Evolutionary conservation across 1,140 invertebrate genomes (phyloP).

Genomic region (Gyrodactylus bullatarudis): DNA sequence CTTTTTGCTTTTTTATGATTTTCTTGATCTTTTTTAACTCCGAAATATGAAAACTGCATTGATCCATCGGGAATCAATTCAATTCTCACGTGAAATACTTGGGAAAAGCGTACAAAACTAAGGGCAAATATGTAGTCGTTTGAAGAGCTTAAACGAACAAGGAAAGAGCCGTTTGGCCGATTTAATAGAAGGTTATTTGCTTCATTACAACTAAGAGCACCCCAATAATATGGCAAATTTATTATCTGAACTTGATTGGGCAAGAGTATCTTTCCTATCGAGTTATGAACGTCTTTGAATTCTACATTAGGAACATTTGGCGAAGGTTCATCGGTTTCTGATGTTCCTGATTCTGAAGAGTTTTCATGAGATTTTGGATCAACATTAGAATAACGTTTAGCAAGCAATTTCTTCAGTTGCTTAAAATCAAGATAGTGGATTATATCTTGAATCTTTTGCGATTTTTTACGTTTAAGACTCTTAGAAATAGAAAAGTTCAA

Average conservation of each 20-base stretch:
- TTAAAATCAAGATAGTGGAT: too few species aligned
- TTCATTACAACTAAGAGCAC: background rate
- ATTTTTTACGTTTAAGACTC: too few species aligned
- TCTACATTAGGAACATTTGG: too few species aligned
- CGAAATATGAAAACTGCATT: too few species aligned
- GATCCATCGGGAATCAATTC: background rate
- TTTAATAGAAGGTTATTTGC: background rate
- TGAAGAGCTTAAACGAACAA: background rate
- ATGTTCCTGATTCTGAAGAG: too few species aligned
- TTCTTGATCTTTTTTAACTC: background rate
- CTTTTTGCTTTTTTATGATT: background rate
- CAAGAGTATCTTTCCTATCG: background rate
- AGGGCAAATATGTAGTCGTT: background rate
- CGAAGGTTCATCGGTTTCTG: too few species aligned
- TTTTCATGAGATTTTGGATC: too few species aligned
- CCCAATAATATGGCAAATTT: background rate
- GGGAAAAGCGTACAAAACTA: background rate
- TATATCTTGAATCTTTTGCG: too few species aligned
- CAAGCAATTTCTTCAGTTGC: too few species aligned
- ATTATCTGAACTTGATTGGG: background rate
- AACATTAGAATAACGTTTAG: too few species aligned
- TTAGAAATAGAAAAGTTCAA: too few species aligned
- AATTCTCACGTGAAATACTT: background rate
- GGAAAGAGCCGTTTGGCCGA: background rate
- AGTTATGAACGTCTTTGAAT: too few species aligned